phyloP scores from a whole-genome alignment of 2,888 invertebrate genomes.

The Branchinecta sandiegonensis region DNA sequence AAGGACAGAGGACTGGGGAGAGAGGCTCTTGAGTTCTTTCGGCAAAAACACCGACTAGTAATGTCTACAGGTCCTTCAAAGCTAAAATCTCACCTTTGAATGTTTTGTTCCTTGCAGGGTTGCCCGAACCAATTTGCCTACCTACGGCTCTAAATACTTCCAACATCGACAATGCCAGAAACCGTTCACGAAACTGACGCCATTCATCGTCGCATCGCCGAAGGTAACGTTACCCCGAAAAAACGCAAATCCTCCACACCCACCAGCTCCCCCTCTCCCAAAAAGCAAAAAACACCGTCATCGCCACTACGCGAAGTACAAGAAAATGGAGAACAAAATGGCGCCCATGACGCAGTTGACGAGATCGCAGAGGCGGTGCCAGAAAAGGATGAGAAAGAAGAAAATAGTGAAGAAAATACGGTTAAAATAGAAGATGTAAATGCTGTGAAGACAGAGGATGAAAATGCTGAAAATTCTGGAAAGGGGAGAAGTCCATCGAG shows the following conservation, averaged over 20 bases:
- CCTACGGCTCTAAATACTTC: too few species aligned
- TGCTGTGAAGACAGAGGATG: background rate
- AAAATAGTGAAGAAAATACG: background rate
- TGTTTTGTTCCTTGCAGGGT: too few species aligned
- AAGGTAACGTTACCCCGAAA: background rate
- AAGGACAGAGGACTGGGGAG: too few species aligned
- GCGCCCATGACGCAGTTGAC: background rate
- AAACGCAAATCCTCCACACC: background rate
- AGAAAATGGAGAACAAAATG: background rate
- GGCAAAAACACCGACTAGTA: too few species aligned
- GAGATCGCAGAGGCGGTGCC: background rate
- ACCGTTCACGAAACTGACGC: constrained; percentile 1
- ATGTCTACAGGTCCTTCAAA: too few species aligned
- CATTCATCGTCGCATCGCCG: constrained; percentile 6
- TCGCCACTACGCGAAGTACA: background rate
- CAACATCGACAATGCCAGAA: too few species aligned
- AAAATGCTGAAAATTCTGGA: background rate
- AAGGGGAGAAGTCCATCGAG: constrained; percentile 5
- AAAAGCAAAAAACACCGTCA: background rate
- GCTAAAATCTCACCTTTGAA: too few species aligned
- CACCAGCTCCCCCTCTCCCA: too few species aligned
- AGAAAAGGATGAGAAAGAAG: background rate
- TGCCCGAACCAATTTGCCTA: too few species aligned
- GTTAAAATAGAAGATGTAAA: background rate
- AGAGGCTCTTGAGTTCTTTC: too few species aligned